Evolutionary conservation across 35 echinoderm and acorn worm genomes (phyloP).

Genomic region (Hemicentrotus pulcherrimus): DNA sequence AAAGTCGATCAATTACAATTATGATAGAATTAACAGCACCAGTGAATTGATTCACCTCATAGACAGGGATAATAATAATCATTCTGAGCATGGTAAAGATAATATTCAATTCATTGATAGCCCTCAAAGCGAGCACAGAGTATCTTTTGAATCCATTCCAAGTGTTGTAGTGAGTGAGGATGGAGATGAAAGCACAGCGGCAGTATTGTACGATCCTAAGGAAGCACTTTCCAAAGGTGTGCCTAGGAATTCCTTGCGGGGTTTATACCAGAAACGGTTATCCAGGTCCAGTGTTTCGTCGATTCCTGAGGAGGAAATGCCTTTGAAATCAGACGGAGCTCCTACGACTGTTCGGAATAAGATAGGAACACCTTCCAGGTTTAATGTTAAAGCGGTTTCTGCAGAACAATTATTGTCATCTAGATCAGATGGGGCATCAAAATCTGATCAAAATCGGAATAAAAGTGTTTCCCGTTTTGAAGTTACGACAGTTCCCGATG

Average conservation of each 20-base stretch:
- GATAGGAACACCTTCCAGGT: background rate
- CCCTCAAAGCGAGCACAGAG: conserved; percentile 7
- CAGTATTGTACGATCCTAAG: background rate
- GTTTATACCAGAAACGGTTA: background rate
- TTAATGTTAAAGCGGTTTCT: background rate
- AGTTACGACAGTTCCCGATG: background rate
- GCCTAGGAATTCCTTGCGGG: background rate
- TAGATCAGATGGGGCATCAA: background rate
- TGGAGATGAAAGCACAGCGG: background rate
- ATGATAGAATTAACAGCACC: background rate
- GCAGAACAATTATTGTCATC: background rate
- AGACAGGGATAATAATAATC: background rate
- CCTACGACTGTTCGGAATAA: background rate
- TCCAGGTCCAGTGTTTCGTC: background rate
- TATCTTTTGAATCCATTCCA: background rate
- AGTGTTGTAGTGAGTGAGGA: conserved; percentile 36
- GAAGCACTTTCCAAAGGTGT: background rate
- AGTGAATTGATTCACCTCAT: background rate
- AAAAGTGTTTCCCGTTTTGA: background rate
- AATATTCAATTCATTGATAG: background rate
- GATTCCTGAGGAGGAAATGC: background rate
- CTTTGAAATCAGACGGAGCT: background rate
- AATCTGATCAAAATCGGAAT: background rate
- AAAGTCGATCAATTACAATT: background rate
- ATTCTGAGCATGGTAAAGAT: background rate